phyloP scores from a whole-genome alignment of 2,888 invertebrate species.

The Tiliacea citrago region DNA sequence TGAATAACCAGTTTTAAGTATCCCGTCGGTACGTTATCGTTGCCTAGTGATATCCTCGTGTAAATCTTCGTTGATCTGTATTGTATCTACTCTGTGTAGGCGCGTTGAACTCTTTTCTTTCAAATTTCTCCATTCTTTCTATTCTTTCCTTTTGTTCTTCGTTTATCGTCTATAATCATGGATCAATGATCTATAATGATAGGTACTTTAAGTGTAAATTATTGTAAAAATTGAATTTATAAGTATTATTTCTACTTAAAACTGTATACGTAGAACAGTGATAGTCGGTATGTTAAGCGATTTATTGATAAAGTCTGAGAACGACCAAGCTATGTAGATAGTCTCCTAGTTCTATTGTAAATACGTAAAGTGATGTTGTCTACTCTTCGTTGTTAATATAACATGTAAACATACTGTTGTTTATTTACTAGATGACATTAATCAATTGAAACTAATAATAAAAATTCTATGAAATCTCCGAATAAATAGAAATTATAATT shows the following conservation, averaged over 20 bases:
- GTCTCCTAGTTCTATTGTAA: slow-evolving; percentile 83
- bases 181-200: slow-evolving; percentile 52
- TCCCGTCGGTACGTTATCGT: slow-evolving; percentile 70
- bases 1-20: slow-evolving; percentile 77
- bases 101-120: slow-evolving; percentile 74
- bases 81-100: slow-evolving; percentile 54
- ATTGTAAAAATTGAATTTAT: slow-evolving; percentile 62
- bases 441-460: slow-evolving; percentile 74
- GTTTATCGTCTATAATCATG: slow-evolving; percentile 58
- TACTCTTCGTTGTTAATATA: slow-evolving; percentile 82
- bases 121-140: slow-evolving; percentile 43
- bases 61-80: slow-evolving; percentile 56
- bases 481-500: slow-evolving; percentile 86
- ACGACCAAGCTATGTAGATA: slow-evolving; percentile 89
- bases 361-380: slow-evolving; percentile 81
- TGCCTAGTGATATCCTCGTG: slow-evolving; percentile 75
- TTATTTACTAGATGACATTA: slow-evolving; percentile 83
- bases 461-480: slow-evolving; percentile 81
- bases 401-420: slow-evolving; percentile 85
- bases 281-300: slow-evolving; percentile 76
- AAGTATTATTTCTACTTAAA: slow-evolving; percentile 69
- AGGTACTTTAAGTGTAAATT: slow-evolving; percentile 71
- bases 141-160: slow-evolving; percentile 45
- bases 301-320: slow-evolving; percentile 87
- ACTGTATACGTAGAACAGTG: slow-evolving; percentile 72